These are phyloP conservation scores for Spea bombifrons DNA, from an alignment of 2,113 vertebrate species.

Conservation along the genomic window DNA sequence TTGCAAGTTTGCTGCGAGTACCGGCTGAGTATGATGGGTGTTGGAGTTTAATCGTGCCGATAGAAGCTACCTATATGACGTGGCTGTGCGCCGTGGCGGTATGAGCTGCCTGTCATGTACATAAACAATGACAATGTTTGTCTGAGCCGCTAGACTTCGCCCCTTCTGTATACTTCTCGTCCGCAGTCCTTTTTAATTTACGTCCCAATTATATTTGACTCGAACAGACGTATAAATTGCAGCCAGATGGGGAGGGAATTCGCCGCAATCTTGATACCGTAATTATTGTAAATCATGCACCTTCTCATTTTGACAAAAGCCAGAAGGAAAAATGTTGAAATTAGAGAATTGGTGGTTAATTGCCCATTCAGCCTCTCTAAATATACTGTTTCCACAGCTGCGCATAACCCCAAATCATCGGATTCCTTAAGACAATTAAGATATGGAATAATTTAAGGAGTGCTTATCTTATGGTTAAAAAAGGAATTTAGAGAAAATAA, in stretches of 20 bases:
- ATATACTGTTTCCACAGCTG: neutral
- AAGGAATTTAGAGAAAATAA: neutral
- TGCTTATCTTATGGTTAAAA: too few relatives aligned
- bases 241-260: neutral
- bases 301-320: neutral
- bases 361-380: neutral
- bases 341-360: neutral
- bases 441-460: neutral
- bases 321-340: neutral
- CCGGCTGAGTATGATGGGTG: too few relatives aligned
- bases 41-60: too few relatives aligned
- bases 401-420: neutral
- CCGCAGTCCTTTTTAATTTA: neutral
- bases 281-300: neutral
- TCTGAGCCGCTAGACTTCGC: neutral
- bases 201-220: neutral
- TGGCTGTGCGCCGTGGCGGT: too few relatives aligned
- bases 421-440: neutral
- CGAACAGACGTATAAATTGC: conserved; percentile 1
- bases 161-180: neutral
- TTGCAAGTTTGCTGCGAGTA: too few relatives aligned
- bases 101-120: too few relatives aligned
- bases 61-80: too few relatives aligned
- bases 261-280: neutral
- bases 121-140: too few relatives aligned